Evolutionary conservation across 2,888 invertebrate species (phyloP).

Genomic region (Elmis aenea): DNA sequence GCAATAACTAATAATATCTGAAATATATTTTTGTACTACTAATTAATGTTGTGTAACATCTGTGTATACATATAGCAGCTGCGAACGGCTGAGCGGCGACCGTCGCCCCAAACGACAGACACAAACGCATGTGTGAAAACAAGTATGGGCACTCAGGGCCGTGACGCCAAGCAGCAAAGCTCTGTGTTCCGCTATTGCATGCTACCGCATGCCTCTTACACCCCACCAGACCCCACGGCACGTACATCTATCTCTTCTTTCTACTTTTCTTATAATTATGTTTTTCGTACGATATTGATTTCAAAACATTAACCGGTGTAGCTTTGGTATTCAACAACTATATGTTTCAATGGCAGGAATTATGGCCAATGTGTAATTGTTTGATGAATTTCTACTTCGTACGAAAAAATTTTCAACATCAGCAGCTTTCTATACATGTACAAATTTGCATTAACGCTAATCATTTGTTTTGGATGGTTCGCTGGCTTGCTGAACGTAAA

Average conservation of each 20-base stretch:
- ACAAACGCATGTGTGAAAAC: slow-evolving; percentile 35
- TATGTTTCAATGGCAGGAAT: no score
- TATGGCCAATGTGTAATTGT: no score
- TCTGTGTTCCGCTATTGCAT: slow-evolving; percentile 56
- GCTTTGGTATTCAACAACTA: no score
- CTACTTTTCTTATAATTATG: slow-evolving; percentile 22
- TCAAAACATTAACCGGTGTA: no score
- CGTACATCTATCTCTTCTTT: slow-evolving; percentile 47
- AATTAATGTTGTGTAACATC: no score
- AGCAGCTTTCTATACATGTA: slow-evolving; percentile 30
- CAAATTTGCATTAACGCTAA: no score
- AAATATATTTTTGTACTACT: no score
- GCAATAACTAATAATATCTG: no score
- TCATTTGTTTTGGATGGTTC: no score
- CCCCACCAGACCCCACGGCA: slow-evolving; percentile 58
- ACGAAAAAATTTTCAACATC: slow-evolving; percentile 23
- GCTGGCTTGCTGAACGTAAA: no score
- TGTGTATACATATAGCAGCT: slow-evolving; percentile 46
- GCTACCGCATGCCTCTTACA: slow-evolving; percentile 58
- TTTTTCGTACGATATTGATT: slow-evolving; percentile 22
- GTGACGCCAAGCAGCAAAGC: slow-evolving; percentile 44
- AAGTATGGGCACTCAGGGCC: slow-evolving; percentile 44
- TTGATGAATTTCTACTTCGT: slow-evolving; percentile 15
- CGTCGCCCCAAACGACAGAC: slow-evolving; percentile 40
- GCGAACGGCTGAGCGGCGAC: slow-evolving; percentile 47